phyloP scores from a whole-genome alignment of 92 coral and sea anemone species.

The Zoanthus sociatus region DNA sequence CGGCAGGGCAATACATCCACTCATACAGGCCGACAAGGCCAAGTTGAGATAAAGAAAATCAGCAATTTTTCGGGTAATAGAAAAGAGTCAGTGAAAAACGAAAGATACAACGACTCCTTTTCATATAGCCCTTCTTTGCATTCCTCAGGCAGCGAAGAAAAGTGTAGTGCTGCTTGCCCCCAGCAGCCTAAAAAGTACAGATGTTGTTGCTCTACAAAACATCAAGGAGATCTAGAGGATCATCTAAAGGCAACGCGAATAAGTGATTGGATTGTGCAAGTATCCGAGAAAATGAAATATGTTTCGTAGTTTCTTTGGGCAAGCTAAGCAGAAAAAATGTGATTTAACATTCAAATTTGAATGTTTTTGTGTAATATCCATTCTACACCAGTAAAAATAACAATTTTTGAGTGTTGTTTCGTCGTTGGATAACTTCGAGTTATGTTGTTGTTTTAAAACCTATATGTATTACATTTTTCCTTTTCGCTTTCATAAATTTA shows the following conservation, averaged over 20 bases:
- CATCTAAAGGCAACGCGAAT: slow-evolving; percentile 17
- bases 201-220: not conserved
- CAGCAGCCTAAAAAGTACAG: not conserved
- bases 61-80: not conserved
- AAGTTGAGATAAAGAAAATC: not conserved
- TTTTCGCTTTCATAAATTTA: too few species aligned
- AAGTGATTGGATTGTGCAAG: slow-evolving; percentile 45
- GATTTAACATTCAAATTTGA: too few species aligned
- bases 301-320: not conserved
- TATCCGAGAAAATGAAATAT: slow-evolving; percentile 18
- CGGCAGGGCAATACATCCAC: not conserved
- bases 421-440: too few species aligned
- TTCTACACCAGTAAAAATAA: too few species aligned
- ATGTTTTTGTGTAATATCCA: too few species aligned
- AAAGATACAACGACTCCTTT: not conserved
- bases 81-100: not conserved
- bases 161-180: not conserved
- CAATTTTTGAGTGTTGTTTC: too few species aligned
- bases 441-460: too few species aligned
- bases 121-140: not conserved
- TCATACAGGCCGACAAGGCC: not conserved
- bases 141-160: slow-evolving; percentile 6
- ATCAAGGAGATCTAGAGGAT: slow-evolving; percentile 19
- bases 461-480: too few species aligned
- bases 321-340: not conserved